Percentiles rank a stretch among this genome's conserved stretches.
These are phyloP conservation scores for Habrosyne pyritoides DNA, from an alignment of 2,888 invertebrate genomes.

Conservation along the genomic window DNA sequence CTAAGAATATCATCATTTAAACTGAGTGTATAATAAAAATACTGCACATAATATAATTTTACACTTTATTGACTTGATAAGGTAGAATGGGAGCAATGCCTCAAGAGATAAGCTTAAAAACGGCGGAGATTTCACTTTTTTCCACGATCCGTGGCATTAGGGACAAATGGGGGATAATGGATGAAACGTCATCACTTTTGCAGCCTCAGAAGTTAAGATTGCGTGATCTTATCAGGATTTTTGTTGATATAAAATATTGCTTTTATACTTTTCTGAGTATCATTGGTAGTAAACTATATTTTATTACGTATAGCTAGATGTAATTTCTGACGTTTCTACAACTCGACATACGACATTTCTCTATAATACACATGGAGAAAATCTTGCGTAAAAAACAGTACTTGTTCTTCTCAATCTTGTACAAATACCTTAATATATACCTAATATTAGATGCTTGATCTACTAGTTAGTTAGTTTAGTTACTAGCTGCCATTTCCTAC, in stretches of 20 bases:
- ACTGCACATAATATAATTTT: conserved; percentile 25
- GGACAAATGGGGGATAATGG: conserved; percentile 33
- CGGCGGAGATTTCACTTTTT: conserved; percentile 38
- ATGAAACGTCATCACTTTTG: conserved; percentile 30
- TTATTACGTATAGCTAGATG: no score
- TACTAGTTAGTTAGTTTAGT: no score
- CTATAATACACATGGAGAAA: no score
- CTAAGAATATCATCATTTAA: no score
- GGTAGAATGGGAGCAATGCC: conserved; percentile 18
- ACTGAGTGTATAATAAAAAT: background rate
- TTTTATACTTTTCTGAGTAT: background rate
- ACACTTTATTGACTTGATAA: conserved; percentile 25
- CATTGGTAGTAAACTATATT: background rate
- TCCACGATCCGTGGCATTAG: conserved; percentile 24
- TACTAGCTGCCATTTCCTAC: no score
- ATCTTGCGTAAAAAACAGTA: no score
- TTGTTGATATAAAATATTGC: background rate
- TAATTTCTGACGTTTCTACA: no score
- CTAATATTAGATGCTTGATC: no score
- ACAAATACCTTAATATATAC: no score
- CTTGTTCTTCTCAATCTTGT: no score
- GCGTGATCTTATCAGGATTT: conserved; percentile 10
- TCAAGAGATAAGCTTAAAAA: conserved; percentile 33
- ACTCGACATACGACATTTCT: no score
- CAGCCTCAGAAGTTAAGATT: conserved; percentile 24